A percentile compares a stretch with the other conserved stretches of the same genome.
Conservation (phyloP, 2,113 vertebrate species). For the Ibidorhyncha struthersii region DNA sequence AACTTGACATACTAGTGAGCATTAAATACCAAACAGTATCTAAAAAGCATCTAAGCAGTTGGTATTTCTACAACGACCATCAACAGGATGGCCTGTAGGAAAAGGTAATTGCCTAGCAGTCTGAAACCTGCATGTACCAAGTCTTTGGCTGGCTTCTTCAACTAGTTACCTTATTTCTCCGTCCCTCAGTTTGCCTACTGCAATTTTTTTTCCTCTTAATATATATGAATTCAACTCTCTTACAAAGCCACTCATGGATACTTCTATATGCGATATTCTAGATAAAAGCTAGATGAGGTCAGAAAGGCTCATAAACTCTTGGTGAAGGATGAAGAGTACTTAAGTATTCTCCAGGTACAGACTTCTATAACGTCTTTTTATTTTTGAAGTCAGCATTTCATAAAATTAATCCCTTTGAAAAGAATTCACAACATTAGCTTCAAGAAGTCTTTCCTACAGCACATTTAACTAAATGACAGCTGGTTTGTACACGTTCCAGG, state of each 20-base stretch:
- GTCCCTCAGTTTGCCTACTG: background rate
- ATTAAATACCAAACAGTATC: too few relatives aligned
- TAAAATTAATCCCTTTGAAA: background rate
- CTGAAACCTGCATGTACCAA: background rate
- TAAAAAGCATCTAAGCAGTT: too few relatives aligned
- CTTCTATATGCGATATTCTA: background rate
- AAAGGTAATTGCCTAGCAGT: background rate
- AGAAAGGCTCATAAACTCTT: background rate
- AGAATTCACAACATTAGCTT: background rate
- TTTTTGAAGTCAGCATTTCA: background rate
- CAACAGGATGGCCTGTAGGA: background rate
- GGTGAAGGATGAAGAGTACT: background rate
- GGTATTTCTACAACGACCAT: too few relatives aligned
- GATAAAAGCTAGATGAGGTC: background rate
- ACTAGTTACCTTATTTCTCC: background rate
- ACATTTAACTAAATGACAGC: background rate
- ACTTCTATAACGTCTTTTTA: background rate
- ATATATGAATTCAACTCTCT: background rate
- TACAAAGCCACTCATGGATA: background rate
- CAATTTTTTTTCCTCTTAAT: too few relatives aligned
- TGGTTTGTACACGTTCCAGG: background rate
- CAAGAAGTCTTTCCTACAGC: background rate
- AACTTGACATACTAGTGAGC: too few relatives aligned
- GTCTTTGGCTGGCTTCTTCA: background rate
- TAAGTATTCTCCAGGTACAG: background rate